Evolutionary conservation across 2,113 vertebrate species (phyloP).

Genomic region (Talpa occidentalis): DNA sequence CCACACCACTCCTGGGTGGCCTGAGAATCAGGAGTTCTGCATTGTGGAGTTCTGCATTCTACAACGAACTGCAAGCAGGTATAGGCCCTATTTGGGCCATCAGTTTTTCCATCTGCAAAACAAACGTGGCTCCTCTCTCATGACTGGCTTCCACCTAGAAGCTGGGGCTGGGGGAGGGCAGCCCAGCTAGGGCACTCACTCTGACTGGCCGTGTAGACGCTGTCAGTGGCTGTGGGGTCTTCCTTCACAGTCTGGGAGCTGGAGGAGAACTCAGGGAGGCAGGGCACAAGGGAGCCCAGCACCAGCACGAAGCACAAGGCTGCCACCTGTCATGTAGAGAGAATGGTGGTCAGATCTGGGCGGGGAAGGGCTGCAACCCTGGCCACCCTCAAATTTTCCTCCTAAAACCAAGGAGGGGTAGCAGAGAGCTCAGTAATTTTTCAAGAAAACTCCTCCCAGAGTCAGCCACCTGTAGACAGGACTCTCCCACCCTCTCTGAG

Average conservation of each 20-base stretch:
- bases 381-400: not conserved
- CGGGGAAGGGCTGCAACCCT: not conserved
- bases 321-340: slow-evolving; percentile 90
- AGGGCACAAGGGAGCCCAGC: slow-evolving; percentile 96
- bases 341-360: not conserved
- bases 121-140: not conserved
- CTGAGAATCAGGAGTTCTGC: not conserved
- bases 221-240: slow-evolving; percentile 87
- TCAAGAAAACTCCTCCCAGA: not conserved
- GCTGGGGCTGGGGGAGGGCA: not conserved
- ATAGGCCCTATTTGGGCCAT: not conserved
- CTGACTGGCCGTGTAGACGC: slow-evolving; percentile 95
- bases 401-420: not conserved
- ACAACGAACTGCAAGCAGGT: not conserved
- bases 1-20: too few species aligned
- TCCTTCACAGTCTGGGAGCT: slow-evolving; percentile 91
- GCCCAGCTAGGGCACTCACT: slow-evolving; percentile 87
- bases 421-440: not conserved
- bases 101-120: slow-evolving; percentile 2
- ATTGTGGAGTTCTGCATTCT: not conserved
- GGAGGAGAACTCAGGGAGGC: slow-evolving; percentile 94
- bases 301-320: slow-evolving; percentile 97
- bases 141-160: not conserved
- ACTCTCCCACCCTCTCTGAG: not conserved
- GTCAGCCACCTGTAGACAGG: not conserved